These are phyloP conservation scores for Acleris holmiana DNA, from an alignment of 2,888 invertebrate species.

Conservation along the genomic window DNA sequence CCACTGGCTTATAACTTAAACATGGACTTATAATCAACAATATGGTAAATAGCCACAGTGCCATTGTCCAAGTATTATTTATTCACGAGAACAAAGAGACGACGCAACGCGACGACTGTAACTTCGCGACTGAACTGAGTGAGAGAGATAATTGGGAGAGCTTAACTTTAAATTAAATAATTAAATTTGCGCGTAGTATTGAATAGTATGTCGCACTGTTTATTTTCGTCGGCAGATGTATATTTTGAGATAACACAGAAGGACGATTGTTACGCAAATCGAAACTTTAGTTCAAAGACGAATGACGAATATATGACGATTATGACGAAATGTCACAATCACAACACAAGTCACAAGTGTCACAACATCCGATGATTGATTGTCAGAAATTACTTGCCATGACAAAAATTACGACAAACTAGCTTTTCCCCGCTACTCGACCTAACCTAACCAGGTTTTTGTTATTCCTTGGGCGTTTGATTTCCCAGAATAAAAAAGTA, in stretches of 20 bases:
- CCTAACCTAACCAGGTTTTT: too few relatives aligned
- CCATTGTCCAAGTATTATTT: conserved; percentile 35
- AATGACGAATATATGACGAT: conserved; percentile 14
- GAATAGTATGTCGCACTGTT: conserved; percentile 6
- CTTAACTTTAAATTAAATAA: neutral
- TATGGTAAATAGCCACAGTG: conserved; percentile 40
- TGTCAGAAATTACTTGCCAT: neutral
- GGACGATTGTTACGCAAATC: conserved; percentile 44
- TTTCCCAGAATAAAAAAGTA: too few relatives aligned
- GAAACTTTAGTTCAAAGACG: conserved; percentile 21
- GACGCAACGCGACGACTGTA: neutral
- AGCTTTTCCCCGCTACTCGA: too few relatives aligned
- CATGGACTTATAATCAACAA: conserved; percentile 47
- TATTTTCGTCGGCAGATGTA: conserved; percentile 21
- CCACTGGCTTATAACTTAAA: conserved; percentile 88
- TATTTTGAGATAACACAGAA: conserved; percentile 37
- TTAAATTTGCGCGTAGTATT: neutral
- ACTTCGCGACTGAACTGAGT: conserved; percentile 12
- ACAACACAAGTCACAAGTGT: too few relatives aligned
- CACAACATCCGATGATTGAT: conserved; percentile 1
- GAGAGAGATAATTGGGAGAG: neutral
- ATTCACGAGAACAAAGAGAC: conserved; percentile 52
- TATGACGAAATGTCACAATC: neutral
- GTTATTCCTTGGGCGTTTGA: too few relatives aligned
- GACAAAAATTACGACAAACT: too few relatives aligned